Evolutionary conservation across 2,113 vertebrate genomes (phyloP).

Genomic region (Hemiprocne comata): DNA sequence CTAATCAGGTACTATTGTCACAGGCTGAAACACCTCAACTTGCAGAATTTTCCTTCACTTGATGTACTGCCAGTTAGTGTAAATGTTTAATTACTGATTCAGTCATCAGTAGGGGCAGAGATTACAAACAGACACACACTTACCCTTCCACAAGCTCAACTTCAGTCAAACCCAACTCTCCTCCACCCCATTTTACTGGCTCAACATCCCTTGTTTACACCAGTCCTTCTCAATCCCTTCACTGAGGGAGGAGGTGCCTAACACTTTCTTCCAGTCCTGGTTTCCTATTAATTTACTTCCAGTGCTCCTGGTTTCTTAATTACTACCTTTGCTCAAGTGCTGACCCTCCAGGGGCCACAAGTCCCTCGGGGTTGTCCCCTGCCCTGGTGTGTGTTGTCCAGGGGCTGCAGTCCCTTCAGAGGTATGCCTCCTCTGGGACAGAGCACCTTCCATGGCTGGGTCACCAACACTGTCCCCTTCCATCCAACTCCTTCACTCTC

Average conservation of each 20-base stretch:
- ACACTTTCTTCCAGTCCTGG: background rate
- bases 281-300: background rate
- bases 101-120: too few relatives aligned
- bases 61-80: background rate
- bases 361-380: background rate
- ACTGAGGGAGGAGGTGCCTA: background rate
- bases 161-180: background rate
- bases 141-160: background rate
- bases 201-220: too few relatives aligned
- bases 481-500: background rate
- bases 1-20: background rate
- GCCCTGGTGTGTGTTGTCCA: background rate
- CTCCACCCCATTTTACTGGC: too few relatives aligned
- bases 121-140: background rate
- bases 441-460: background rate
- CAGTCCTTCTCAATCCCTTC: background rate
- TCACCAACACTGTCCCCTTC: background rate
- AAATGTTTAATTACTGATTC: background rate
- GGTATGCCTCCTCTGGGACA: background rate
- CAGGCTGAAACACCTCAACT: background rate
- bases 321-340: background rate
- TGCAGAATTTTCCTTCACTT: background rate
- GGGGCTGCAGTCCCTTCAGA: background rate
- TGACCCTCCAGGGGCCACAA: background rate
- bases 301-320: background rate